Percentiles rank a stretch among this genome's conserved stretches.
phyloP scores from a whole-genome alignment of 2,888 invertebrate species.

The Erynnis tages region DNA sequence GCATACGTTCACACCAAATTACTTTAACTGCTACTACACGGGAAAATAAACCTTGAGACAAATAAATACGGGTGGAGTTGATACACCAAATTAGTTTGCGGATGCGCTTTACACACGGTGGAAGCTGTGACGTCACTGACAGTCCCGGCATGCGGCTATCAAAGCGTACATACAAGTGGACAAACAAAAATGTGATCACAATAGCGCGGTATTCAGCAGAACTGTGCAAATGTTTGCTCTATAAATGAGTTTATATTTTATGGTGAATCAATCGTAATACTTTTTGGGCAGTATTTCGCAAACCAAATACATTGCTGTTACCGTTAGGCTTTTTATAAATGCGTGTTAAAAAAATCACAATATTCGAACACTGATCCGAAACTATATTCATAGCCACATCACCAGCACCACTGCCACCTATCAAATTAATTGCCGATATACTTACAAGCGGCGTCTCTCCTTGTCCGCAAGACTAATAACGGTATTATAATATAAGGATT shows the following conservation, averaged over 20 bases:
- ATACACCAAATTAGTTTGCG: background rate
- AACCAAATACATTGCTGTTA: no score
- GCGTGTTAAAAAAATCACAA: no score
- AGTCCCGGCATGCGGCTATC: conserved; percentile 17
- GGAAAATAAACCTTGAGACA: background rate
- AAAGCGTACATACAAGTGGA: conserved; percentile 23
- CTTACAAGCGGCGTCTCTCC: no score
- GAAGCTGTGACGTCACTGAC: conserved; percentile 20
- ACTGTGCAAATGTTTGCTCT: conserved; percentile 9
- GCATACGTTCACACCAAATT: conserved; percentile 16
- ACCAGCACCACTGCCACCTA: no score
- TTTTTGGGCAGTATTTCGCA: no score
- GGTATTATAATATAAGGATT: no score
- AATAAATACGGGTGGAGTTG: background rate
- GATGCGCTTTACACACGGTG: conserved; percentile 13
- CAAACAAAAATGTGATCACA: conserved; percentile 23
- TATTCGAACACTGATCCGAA: no score
- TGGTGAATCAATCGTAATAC: no score
- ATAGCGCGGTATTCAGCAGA: conserved; percentile 3
- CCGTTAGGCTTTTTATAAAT: no score
- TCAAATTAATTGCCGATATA: no score
- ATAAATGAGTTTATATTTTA: conserved; percentile 15
- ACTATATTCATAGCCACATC: no score
- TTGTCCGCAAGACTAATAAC: no score
- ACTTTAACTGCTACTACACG: background rate